Base-by-base conservation (phyloP, 2,888 invertebrate genomes). In the Gisinianus flammeolus region DNA sequence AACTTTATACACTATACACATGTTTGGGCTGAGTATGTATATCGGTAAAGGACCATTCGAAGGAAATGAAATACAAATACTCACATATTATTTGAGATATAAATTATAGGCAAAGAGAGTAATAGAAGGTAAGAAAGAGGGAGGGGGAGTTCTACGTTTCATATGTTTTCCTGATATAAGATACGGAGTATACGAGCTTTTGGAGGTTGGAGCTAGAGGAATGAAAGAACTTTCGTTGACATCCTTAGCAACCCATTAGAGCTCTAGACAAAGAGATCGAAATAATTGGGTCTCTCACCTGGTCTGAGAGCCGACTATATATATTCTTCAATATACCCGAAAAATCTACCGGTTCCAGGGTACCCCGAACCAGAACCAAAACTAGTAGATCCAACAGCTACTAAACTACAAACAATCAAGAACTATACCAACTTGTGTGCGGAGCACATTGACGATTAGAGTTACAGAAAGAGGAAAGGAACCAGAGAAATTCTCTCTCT, bases 221-320 rank as follows among this genome's bases (percentile, higher is more conserved):
- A 44, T 44, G 44, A 44, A 44, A 44, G 44, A 44, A 44, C 16
- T 16, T 16, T 44, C 52, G 62, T 72, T 72, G 72, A 72, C 72
- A 72, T 72, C 72, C 58, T 72, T 72, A 72, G 72, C 72, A 72
- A 72, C 72, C 72, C 56, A 72, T 72, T 72, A 72, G 72, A 62
- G 72, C 56, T 31, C 54, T 52, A 72, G 72, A 72, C 58, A 72
- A 67, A 58, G 72, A 72, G 56, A 56, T 58, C 10, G 58, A 70
- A 26, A 54, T 72, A 72, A 72, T 72, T 72, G 72, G 72, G 31
- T 72, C 58, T 72, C 72, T 72, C 72, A 72, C 72, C 72, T 72
- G 72, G 26, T 22, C 62, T 28, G 12, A 26, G 2, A 35, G 12
- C 35, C 35, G 35, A 16, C 44, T 44, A n/a, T n/a, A n/a, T n/a